Percentiles rank a stretch among this genome's conserved stretches.
Conservation (phyloP, 2,113 vertebrate species). For the Bostrychus sinensis region DNA sequence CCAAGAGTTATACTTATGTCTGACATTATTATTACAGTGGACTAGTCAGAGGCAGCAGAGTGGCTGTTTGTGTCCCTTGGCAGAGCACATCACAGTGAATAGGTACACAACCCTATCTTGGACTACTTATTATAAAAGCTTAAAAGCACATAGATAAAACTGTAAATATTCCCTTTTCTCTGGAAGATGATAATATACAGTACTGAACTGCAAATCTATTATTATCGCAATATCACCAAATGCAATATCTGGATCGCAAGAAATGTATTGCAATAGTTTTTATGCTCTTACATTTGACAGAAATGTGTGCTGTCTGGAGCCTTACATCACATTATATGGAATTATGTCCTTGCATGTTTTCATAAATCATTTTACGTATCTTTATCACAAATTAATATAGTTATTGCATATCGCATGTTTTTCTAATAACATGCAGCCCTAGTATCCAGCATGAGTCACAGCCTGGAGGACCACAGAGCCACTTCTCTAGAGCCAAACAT, state of each 20-base stretch:
- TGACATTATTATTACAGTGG: not conserved
- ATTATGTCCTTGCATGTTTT: not conserved
- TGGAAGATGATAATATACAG: too few relatives aligned
- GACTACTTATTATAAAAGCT: too few relatives aligned
- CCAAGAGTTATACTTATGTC: not conserved
- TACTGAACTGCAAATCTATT: not conserved
- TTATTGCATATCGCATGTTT: not conserved
- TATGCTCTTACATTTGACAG: too few relatives aligned
- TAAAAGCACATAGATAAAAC: too few relatives aligned
- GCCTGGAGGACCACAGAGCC: not conserved
- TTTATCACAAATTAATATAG: not conserved
- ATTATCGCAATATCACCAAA: not conserved
- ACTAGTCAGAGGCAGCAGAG: not conserved
- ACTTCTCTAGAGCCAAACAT: not conserved
- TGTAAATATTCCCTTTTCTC: too few relatives aligned
- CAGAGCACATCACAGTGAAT: too few relatives aligned
- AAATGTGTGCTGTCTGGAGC: not conserved
- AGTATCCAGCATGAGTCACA: not conserved
- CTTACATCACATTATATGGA: too few relatives aligned
- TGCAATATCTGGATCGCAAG: not conserved
- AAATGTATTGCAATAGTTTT: too few relatives aligned
- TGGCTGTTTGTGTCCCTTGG: too few relatives aligned
- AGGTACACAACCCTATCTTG: too few relatives aligned
- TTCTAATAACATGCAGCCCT: not conserved
- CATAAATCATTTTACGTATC: not conserved